Percentiles rank a stretch among this genome's conserved stretches.
phyloP scores from a whole-genome alignment of 2,888 invertebrate species.

The Apamea sordens region DNA sequence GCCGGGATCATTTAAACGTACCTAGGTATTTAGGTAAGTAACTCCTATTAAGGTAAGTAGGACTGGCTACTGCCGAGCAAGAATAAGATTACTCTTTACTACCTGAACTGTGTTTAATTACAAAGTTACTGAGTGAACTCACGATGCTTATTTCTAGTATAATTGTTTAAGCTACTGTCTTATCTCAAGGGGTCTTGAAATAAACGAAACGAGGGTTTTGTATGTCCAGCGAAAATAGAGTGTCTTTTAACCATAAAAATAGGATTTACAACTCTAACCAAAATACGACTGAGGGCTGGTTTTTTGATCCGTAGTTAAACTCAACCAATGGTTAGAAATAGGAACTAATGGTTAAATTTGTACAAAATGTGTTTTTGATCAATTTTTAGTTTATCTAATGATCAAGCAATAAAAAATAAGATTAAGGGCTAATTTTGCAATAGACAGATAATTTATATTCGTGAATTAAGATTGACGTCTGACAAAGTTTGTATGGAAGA shows the following conservation, averaged over 20 bases:
- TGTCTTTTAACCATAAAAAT: not conserved
- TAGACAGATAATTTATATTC: too few relatives aligned
- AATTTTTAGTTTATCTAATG: too few relatives aligned
- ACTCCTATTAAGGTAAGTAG: not conserved
- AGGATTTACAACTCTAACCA: not conserved
- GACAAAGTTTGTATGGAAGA: too few relatives aligned
- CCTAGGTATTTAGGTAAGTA: not conserved
- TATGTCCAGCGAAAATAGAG: not conserved
- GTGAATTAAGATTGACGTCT: too few relatives aligned
- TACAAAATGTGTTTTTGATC: too few relatives aligned
- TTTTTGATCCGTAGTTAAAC: too few relatives aligned
- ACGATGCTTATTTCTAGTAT: not conserved
- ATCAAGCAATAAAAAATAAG: too few relatives aligned
- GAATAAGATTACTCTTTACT: not conserved
- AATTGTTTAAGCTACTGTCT: not conserved
- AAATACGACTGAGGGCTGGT: not conserved
- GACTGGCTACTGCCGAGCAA: not conserved
- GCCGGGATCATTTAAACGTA: too few relatives aligned
- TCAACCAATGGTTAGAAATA: too few relatives aligned
- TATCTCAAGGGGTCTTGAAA: not conserved
- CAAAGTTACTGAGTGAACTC: constrained; percentile 1
- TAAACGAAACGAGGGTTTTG: not conserved
- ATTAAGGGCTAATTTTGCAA: too few relatives aligned
- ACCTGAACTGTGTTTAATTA: not conserved
- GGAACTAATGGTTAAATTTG: too few relatives aligned